Evolutionary conservation across 2,113 vertebrate species (phyloP).

Genomic region (Leucopsar rothschildi): DNA sequence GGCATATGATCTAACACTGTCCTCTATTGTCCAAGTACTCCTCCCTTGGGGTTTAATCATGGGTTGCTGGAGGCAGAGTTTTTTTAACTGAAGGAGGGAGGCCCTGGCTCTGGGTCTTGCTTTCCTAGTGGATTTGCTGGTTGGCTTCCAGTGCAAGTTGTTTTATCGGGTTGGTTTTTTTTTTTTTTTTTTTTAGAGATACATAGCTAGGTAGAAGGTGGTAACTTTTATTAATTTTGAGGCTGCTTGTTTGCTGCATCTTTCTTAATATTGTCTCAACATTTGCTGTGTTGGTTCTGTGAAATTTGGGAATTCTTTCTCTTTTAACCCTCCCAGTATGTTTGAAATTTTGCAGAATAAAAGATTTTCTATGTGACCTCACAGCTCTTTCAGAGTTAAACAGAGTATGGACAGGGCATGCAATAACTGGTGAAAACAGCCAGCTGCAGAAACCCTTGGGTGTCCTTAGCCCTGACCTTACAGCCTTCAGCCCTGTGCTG

Average conservation of each 20-base stretch:
- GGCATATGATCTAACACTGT: not conserved
- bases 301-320: not conserved
- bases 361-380: not conserved
- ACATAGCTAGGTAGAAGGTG: not conserved
- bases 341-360: not conserved
- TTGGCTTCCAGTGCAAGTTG: not conserved
- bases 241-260: not conserved
- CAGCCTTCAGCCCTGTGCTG: not conserved
- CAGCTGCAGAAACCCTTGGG: not conserved
- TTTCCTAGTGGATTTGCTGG: not conserved
- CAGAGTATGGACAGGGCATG: not conserved
- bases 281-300: not conserved
- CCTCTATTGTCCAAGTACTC: not conserved
- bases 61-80: not conserved
- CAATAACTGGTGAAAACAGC: not conserved
- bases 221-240: not conserved
- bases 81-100: not conserved
- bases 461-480: not conserved
- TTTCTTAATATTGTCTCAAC: not conserved
- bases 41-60: conserved; percentile 8
- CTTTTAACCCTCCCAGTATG: not conserved
- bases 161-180: not conserved
- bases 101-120: not conserved
- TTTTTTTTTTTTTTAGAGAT: not conserved
- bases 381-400: not conserved